A percentile compares a stretch with the other conserved stretches of the same genome.
phyloP scores from a whole-genome alignment of 2,113 vertebrate species.

The Capreolus pygargus region DNA sequence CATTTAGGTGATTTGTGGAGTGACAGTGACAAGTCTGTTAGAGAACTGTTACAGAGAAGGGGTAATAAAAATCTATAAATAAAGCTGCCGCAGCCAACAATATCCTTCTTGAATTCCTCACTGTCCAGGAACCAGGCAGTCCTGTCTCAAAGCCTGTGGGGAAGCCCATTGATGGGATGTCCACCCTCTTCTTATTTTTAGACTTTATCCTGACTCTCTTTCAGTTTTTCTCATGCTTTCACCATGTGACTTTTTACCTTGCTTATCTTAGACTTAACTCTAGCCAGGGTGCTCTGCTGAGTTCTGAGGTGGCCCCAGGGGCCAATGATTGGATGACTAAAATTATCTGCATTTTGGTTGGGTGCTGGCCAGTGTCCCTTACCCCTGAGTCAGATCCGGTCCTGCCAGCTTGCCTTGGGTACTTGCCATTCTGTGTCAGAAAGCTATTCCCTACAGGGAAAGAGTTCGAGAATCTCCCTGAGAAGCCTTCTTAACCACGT shows the following conservation, averaged over 20 bases:
- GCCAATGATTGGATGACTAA: not conserved
- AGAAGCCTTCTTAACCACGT: not conserved
- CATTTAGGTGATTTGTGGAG: not conserved
- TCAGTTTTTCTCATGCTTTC: not conserved
- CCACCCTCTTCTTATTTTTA: not conserved
- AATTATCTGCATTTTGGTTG: not conserved
- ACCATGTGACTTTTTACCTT: not conserved
- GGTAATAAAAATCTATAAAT: not conserved
- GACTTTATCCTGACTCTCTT: not conserved
- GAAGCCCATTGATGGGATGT: not conserved
- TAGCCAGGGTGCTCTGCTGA: not conserved
- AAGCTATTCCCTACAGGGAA: not conserved
- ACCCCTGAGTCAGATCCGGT: not conserved
- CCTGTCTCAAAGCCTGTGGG: not conserved
- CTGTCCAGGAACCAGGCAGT: fast-evolving
- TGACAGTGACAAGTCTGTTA: not conserved
- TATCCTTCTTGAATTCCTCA: not conserved
- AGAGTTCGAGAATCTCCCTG: not conserved
- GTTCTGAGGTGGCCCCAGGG: not conserved
- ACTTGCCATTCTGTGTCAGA: not conserved
- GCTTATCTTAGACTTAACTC: not conserved
- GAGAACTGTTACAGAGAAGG: not conserved
- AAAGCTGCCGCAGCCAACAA: not conserved
- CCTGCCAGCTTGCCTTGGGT: not conserved
- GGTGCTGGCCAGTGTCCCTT: not conserved